Conservation (phyloP, 2,797 vertebrate genomes). For the Fratercula arctica region DNA sequence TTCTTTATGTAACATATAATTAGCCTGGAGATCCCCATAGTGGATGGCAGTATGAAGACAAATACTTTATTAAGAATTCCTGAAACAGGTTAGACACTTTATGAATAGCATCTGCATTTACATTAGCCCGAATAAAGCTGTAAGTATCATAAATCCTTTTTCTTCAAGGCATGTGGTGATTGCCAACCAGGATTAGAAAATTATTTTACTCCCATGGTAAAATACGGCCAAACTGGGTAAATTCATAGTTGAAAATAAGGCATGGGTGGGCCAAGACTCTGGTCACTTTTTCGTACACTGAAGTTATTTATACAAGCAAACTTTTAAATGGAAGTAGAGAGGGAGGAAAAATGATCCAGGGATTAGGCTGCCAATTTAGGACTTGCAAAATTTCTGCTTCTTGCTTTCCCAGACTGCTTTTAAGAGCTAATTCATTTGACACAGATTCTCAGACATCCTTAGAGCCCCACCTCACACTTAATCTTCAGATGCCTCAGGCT, state of each 20-base stretch:
- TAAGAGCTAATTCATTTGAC: conserved; percentile 33
- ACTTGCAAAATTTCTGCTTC: conserved; percentile 13
- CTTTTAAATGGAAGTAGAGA: not conserved
- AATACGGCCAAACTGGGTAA: not conserved
- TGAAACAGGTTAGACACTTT: not conserved
- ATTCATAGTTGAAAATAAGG: not conserved
- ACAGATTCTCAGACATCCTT: not conserved
- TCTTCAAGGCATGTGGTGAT: not conserved
- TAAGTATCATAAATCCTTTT: conserved; percentile 8
- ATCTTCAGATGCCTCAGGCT: not conserved
- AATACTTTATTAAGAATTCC: not conserved
- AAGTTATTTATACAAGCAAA: conserved; percentile 9
- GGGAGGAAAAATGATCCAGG: not conserved
- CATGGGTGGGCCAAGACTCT: not conserved
- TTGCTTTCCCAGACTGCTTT: conserved; percentile 6
- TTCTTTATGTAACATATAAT: not conserved
- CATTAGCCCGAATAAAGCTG: not conserved
- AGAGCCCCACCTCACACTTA: not conserved
- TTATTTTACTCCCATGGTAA: not conserved
- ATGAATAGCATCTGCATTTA: not conserved
- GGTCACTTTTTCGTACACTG: not conserved
- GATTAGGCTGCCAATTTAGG: conserved; percentile 22
- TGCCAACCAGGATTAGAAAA: not conserved
- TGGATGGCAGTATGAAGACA: conserved; percentile 26
- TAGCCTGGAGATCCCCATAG: not conserved